Evolutionary conservation across 2,888 invertebrate species (phyloP), one percentile per base, ranked within the genome.

Genomic region (Campoletis raptor): DNA sequence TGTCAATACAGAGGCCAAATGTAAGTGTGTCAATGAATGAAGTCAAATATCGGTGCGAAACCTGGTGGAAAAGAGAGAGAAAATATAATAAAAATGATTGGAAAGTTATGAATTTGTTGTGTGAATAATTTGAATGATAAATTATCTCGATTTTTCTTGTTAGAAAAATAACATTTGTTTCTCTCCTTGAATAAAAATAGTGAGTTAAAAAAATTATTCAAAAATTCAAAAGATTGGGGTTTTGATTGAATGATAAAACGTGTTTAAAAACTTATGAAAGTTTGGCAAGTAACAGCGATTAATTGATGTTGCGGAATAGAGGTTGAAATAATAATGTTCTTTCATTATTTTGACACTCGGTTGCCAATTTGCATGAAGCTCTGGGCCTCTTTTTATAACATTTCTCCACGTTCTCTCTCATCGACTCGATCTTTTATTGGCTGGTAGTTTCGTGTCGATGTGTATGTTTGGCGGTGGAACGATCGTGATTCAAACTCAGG

Each of bases 401-500:
- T 42, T 79, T 40, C 57, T 24, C 21, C 30, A 61, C 64, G 36
- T 52, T 67, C 21, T 24, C 67, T 52, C 48, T 61, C 69, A 66
- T 69, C 73, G 45, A 42, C 21, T 21, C 36, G 45, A 36, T 84
- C 48, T 69, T 74, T 74, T 70, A 79, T 45, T 57, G 61, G 30
- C 36, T 52, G 18, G 5, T 18, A 69, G 37, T 54, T 54, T 24
- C 52, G 37, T 36, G 36, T 15, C 15, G 66, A 18, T 37, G 73
- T 70, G 76, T 76, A 72, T 76, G 76, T 81, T 45, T 12, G 57
- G 57, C 69, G 57, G 42, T 69, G 24, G 48, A 40, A 64, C 45
- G 74, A 72, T 81, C 84, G 70, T 81, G 80, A 81, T 48, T 76
- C 80, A 64, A 69, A 45, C 70, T 74, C 67, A 74, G 37, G 48